phyloP scores from a whole-genome alignment of 2,888 invertebrate species.

The Drosophila antonietae region DNA sequence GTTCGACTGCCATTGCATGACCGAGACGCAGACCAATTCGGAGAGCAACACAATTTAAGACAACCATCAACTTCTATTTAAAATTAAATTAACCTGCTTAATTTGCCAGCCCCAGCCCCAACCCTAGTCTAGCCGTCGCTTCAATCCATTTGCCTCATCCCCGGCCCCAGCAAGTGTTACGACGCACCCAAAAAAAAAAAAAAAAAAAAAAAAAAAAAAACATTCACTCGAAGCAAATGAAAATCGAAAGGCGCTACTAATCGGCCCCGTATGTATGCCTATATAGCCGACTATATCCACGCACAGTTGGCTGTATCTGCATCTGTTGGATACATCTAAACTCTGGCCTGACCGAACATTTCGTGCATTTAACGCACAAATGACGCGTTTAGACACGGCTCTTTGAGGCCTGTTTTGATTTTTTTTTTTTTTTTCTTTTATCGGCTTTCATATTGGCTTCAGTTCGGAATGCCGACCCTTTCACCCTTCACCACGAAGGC shows the following conservation, averaged over 20 bases:
- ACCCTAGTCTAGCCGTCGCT: not conserved
- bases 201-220: constrained; percentile 22
- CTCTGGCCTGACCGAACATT: constrained; percentile 59
- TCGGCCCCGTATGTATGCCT: constrained; percentile 72
- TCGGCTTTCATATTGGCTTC: constrained; percentile 32
- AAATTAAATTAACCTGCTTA: constrained; percentile 80
- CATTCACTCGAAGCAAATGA: constrained; percentile 60
- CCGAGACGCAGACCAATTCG: constrained; percentile 4
- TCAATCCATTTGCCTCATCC: constrained; percentile 14
- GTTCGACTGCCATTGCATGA: constrained; percentile 42
- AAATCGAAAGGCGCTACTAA: constrained; percentile 80
- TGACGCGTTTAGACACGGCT: constrained; percentile 64
- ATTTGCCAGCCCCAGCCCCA: constrained; percentile 52
- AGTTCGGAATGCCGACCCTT: constrained; percentile 56
- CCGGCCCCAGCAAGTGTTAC: constrained; percentile 1
- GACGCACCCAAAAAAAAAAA: constrained; percentile 59
- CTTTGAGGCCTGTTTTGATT: constrained; percentile 37
- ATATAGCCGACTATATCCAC: constrained; percentile 50
- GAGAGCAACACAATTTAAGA: constrained; percentile 40
- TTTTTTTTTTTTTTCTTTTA: constrained; percentile 40
- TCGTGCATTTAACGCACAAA: constrained; percentile 79
- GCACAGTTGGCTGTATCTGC: constrained; percentile 37
- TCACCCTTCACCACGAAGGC: constrained; percentile 78
- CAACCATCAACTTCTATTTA: constrained; percentile 76
- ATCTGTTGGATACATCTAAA: constrained; percentile 46